Evolutionary conservation across 2,113 vertebrate genomes (phyloP).

Genomic region (Rissa tridactyla): DNA sequence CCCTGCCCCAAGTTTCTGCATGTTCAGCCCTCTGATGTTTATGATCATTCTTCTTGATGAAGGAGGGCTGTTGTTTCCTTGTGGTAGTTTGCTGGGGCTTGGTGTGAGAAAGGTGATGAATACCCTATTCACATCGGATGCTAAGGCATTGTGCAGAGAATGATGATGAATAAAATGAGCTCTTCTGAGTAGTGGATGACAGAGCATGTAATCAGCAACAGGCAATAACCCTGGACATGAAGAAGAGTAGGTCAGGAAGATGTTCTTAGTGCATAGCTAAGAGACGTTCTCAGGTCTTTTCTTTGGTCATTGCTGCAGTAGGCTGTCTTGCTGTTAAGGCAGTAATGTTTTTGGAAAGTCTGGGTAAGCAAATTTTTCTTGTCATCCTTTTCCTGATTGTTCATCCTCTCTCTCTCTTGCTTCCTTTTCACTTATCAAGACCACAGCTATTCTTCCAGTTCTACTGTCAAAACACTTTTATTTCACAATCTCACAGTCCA

Average conservation of each 20-base stretch:
- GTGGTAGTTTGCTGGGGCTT: background rate
- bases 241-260: background rate
- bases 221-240: background rate
- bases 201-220: fast-evolving
- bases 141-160: background rate
- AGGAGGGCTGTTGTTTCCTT: background rate
- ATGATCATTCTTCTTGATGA: background rate
- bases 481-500: background rate
- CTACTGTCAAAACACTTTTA: background rate
- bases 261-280: background rate
- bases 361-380: background rate
- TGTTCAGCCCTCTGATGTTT: background rate
- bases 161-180: background rate
- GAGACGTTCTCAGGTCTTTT: background rate
- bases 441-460: background rate
- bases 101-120: background rate
- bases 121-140: fast-evolving
- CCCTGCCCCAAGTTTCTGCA: background rate
- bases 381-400: background rate
- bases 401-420: background rate
- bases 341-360: background rate
- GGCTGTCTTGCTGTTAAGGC: background rate
- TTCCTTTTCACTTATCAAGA: background rate
- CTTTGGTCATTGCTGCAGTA: background rate
- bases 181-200: background rate